Evolutionary conservation across 64 coral and sea anemone genomes (phyloP).

Genomic region (Platygyra sinensis): DNA sequence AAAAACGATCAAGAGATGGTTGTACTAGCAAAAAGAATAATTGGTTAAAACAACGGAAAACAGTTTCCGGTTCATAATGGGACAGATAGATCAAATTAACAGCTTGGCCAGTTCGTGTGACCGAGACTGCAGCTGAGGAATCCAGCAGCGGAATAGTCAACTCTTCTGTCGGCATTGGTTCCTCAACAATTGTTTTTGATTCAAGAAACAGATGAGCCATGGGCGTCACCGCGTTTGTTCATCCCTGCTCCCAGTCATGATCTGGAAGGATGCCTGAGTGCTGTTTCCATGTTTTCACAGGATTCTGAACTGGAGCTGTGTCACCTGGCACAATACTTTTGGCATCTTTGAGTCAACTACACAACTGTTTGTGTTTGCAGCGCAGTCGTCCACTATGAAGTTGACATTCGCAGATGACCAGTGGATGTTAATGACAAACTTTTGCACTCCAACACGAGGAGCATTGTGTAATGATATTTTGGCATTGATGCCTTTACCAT

Average conservation of each 20-base stretch:
- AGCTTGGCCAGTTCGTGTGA: constrained; percentile 40
- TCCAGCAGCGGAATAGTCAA: constrained; percentile 24
- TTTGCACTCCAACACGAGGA: constrained; percentile 31
- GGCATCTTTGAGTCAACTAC: constrained; percentile 70
- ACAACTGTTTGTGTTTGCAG: constrained; percentile 17
- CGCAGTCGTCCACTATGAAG: constrained; percentile 21
- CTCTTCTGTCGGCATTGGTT: neutral
- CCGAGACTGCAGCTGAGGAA: constrained; percentile 27
- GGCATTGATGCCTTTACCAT: too few species aligned
- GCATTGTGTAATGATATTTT: neutral
- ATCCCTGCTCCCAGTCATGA: constrained; percentile 69
- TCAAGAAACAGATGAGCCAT: constrained; percentile 65
- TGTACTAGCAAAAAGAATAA: constrained; percentile 43
- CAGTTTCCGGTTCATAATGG: constrained; percentile 56
- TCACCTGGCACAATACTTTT: constrained; percentile 59
- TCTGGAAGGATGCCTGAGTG: constrained; percentile 48
- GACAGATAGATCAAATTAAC: constrained; percentile 3
- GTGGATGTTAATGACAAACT: constrained; percentile 51
- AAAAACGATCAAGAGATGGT: constrained; percentile 16
- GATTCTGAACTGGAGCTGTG: too few species aligned
- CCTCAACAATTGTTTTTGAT: neutral
- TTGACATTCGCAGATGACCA: constrained; percentile 36
- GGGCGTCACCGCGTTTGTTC: constrained; percentile 40
- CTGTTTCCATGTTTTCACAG: constrained; percentile 73
- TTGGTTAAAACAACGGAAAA: constrained; percentile 51